Evolutionary conservation across 2,113 vertebrate species (phyloP), one percentile per base, ranked within the genome.

Genomic region (Rostratula benghalensis): DNA sequence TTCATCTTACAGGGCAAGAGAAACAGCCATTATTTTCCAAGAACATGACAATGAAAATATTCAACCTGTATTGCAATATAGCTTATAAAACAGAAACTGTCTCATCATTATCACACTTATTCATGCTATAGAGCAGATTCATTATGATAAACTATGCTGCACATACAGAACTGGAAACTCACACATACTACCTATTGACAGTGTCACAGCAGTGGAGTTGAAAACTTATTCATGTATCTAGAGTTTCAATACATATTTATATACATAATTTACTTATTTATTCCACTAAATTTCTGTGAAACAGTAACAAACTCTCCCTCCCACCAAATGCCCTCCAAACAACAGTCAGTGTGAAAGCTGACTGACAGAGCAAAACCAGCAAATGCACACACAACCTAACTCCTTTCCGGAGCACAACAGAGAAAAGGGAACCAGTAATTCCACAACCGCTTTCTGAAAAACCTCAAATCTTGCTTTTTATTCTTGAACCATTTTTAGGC

Each of bases 261-360:
- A 73, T 82, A 25, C 53, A 90, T n/a, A 3, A 37, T 45, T 89
- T 70, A 51, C 74, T 92, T 87, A 71, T 45, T 70, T 31, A 85
- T n/a, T 27, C 33, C 31, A 43, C n/a, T 85, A 21, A n/a, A 57
- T 79, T 67, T 56, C 79, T 85, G n/a, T 3, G 3, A 13, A 87
- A 70, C 5, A 71, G 8, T 25, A 65, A 23, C 13, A 57, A 30
- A 50, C 35, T 35, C 45, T 63, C 39, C 13, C 9, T 79, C 31
- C 19, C n/a, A 65, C 13, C 31, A 82, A 43, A 63, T 5, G 17
- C 11, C 63, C 25, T 43, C 28, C 30, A 23, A 85, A 64, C 43
- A 21, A 7, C 0, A n/a, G 61, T 5, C n/a, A 7, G 45, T 13
- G 16, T 2, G 27, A 0, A 0, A 13, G 7, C 43, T 35, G 56